These are phyloP conservation scores for Parnassius mnemosyne DNA, from an alignment of 2,888 invertebrate species.

Conservation along the genomic window DNA sequence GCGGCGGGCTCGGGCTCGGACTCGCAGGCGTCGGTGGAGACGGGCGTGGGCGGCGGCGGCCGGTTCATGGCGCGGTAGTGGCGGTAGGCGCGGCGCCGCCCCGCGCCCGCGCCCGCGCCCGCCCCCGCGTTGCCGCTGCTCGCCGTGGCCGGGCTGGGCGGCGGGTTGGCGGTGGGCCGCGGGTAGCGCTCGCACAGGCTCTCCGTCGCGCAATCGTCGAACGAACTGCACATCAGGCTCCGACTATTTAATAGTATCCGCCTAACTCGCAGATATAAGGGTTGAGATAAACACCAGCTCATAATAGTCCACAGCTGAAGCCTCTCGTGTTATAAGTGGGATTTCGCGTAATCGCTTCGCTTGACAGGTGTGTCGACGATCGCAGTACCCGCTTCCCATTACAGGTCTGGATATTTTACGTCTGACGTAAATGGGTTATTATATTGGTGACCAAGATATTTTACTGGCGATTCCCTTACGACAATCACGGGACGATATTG, in stretches of 20 bases:
- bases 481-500: no score
- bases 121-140: constrained; percentile 73
- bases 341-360: no score
- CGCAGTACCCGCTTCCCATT: no score
- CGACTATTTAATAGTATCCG: background rate
- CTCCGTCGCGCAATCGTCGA: constrained; percentile 78
- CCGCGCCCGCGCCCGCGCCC: constrained; percentile 82
- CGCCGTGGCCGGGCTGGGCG: constrained; percentile 89
- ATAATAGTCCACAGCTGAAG: no score
- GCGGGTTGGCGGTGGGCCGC: constrained; percentile 93
- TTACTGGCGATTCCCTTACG: no score
- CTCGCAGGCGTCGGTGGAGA: constrained; percentile 96
- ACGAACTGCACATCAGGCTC: constrained; percentile 20
- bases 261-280: no score
- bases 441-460: no score
- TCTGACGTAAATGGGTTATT: no score
- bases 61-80: constrained; percentile 91
- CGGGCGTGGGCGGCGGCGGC: constrained; percentile 96
- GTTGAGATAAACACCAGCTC: no score
- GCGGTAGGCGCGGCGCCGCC: constrained; percentile 86
- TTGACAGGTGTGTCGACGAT: no score
- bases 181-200: constrained; percentile 86
- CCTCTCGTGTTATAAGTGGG: no score
- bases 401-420: no score
- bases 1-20: constrained; percentile 89